phyloP scores from a whole-genome alignment of 37 sponge, comb jelly and placozoan genomes.

The Chondrosia reniformis region DNA sequence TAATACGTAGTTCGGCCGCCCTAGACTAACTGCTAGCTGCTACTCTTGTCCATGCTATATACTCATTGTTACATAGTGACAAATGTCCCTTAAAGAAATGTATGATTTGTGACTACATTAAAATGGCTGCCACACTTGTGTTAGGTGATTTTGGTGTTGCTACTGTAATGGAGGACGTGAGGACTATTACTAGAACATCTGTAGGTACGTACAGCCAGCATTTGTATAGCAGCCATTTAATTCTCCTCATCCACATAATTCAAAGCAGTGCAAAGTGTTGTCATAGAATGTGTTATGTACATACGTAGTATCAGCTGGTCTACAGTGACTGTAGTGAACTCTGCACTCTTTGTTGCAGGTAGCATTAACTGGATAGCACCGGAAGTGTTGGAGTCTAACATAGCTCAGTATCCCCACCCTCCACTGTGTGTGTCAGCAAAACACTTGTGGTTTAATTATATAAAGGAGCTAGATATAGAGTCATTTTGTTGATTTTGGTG shows the following conservation, averaged over 20 bases:
- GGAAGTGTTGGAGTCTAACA: conserved; percentile 46
- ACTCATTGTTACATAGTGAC: no score
- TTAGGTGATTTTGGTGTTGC: conserved; percentile 88
- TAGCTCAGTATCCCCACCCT: conserved; percentile 39
- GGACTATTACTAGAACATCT: conserved; percentile 55
- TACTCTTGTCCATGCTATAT: no score
- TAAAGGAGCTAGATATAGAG: not conserved
- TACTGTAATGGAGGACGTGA: conserved; percentile 60
- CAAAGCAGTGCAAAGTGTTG: no score
- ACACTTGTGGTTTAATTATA: no score
- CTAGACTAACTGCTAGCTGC: no score
- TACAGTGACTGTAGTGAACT: no score
- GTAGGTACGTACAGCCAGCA: conserved; percentile 37
- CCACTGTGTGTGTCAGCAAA: not conserved
- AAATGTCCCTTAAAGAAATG: no score
- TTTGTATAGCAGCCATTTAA: not conserved
- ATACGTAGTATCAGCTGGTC: no score
- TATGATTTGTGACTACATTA: no score
- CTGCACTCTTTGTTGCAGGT: conserved; percentile 36
- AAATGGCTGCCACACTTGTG: no score
- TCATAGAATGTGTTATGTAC: no score
- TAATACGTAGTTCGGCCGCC: no score
- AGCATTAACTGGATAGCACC: conserved; percentile 85
- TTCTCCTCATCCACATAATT: not conserved
- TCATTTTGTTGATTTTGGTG: not conserved